These are phyloP conservation scores for Prolemur simus DNA, from an alignment of 2,113 vertebrate species.

Conservation along the genomic window DNA sequence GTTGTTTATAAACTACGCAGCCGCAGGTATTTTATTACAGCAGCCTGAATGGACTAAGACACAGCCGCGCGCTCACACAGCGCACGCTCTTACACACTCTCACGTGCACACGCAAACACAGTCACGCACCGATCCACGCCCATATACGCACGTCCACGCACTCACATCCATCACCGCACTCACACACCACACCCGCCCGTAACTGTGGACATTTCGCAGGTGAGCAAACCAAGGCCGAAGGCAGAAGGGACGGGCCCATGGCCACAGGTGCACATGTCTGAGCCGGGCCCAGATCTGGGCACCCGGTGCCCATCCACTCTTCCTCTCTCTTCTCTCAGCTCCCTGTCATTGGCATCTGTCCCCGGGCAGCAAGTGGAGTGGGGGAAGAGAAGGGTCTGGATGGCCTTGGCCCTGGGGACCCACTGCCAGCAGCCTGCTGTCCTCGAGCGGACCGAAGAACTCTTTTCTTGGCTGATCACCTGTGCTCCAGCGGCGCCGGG, in stretches of 20 bases:
- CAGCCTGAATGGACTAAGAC: not conserved
- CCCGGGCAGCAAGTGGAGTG: not conserved
- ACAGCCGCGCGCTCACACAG: not conserved
- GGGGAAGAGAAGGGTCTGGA: not conserved
- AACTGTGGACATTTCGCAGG: not conserved
- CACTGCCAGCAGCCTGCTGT: not conserved
- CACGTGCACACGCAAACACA: no score
- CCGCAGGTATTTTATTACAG: not conserved
- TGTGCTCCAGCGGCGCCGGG: fast-evolving
- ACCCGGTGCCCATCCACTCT: no score
- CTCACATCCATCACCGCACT: not conserved
- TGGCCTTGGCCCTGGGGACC: no score
- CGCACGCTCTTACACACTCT: not conserved
- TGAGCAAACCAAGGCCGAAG: not conserved
- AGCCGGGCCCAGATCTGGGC: not conserved
- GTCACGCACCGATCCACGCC: no score
- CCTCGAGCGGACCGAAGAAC: no score
- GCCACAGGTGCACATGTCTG: not conserved
- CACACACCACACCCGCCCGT: not conserved
- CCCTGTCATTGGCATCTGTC: not conserved
- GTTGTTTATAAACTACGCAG: not conserved
- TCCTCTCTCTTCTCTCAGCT: no score
- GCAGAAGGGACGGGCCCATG: fast-evolving
- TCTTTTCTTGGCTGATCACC: not conserved
- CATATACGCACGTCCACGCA: no score